Evolutionary conservation across 2,888 invertebrate genomes (phyloP).

Genomic region (Epinotia nisella): DNA sequence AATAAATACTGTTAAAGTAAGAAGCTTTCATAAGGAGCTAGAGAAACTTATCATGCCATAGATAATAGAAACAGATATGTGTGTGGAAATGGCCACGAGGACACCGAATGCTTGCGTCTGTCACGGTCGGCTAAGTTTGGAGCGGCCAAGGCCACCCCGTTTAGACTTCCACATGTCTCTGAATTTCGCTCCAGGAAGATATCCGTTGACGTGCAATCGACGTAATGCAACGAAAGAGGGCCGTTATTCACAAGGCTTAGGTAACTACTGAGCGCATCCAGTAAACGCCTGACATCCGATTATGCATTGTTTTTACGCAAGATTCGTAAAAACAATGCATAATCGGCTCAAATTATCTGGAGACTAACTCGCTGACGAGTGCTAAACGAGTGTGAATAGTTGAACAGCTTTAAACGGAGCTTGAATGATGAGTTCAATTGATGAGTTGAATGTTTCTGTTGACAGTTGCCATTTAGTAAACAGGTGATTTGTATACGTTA

Average conservation of each 20-base stretch:
- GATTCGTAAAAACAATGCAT: too few relatives aligned
- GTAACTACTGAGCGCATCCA: too few relatives aligned
- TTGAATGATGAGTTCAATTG: too few relatives aligned
- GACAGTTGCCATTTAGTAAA: constrained; percentile 20
- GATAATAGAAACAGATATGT: constrained; percentile 7
- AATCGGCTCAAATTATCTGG: neutral
- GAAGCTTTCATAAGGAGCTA: neutral
- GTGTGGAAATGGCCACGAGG: constrained; percentile 13
- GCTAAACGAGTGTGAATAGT: neutral
- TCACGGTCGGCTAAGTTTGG: constrained; percentile 42
- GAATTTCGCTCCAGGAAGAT: constrained; percentile 30
- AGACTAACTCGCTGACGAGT: neutral
- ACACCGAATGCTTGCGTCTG: constrained; percentile 32
- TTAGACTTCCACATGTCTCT: constrained; percentile 18
- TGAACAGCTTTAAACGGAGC: neutral
- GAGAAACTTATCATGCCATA: neutral
- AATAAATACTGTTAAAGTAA: neutral
- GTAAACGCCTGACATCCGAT: neutral
- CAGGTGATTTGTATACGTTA: neutral
- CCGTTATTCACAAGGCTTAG: neutral
- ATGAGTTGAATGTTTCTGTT: neutral
- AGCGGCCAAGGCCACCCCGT: constrained; percentile 33
- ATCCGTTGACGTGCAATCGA: constrained; percentile 16
- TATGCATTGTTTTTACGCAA: neutral
- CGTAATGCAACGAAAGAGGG: constrained; percentile 10